Evolutionary conservation across 2,888 invertebrate genomes (phyloP).

Genomic region (Yponomeuta malinellus): DNA sequence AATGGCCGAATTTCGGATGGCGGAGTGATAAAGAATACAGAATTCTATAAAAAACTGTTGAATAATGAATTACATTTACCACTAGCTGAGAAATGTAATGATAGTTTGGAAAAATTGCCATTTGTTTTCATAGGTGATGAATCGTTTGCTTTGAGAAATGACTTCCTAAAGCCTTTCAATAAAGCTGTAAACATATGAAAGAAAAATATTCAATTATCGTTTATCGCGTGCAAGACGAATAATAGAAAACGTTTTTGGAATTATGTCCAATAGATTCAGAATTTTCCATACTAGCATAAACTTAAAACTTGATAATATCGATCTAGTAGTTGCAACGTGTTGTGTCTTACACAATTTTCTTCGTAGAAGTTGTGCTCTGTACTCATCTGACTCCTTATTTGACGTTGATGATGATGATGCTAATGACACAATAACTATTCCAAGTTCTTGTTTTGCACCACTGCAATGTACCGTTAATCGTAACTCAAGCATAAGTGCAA

Average conservation of each 20-base stretch:
- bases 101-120: conserved; percentile 20
- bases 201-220: conserved; percentile 24
- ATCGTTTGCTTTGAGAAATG: conserved; percentile 29
- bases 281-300: conserved; percentile 14
- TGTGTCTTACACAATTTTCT: too few species aligned
- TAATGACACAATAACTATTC: too few species aligned
- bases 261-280: conserved; percentile 19
- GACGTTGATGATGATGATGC: too few species aligned
- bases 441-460: too few species aligned
- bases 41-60: conserved; percentile 24
- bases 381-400: too few species aligned
- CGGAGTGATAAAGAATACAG: conserved; percentile 22
- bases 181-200: conserved; percentile 23
- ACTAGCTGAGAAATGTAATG: conserved; percentile 23
- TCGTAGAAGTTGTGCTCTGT: too few species aligned
- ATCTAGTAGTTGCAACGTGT: too few species aligned
- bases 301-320: too few species aligned
- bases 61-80: conserved; percentile 25
- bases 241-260: conserved; percentile 22
- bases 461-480: neutral
- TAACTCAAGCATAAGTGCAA: conserved; percentile 7
- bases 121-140: conserved; percentile 31
- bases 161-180: conserved; percentile 17
- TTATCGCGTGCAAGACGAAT: conserved; percentile 21
- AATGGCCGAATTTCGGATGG: conserved; percentile 20